phyloP scores from a whole-genome alignment of 2,113 vertebrate species.

The Lethenteron reissneri region DNA sequence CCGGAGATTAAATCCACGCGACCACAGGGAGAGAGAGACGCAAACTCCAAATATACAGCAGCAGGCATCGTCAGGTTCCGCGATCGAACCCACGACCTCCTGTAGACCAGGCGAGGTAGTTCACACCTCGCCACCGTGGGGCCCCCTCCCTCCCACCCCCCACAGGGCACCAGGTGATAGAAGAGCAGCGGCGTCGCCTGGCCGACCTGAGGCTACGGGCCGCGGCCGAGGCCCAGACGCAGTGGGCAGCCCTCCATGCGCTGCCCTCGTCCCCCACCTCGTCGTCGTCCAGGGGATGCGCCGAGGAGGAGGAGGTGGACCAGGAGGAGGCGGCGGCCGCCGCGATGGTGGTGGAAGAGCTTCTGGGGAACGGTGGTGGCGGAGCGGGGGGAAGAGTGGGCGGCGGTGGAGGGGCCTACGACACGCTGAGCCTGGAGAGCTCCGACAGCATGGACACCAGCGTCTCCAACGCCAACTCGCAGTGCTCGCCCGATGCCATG shows the following conservation, averaged over 20 bases:
- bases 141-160: not conserved
- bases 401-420: conserved; percentile 31
- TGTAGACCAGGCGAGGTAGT: not conserved
- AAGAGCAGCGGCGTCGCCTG: conserved; percentile 64
- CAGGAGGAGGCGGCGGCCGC: no score
- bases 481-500: conserved; percentile 48
- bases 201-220: conserved; percentile 80
- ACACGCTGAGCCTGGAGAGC: conserved; percentile 90
- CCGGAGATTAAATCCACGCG: no score
- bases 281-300: conserved; percentile 31
- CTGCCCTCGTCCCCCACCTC: conserved; percentile 26
- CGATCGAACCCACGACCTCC: not conserved
- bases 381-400: not conserved
- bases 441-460: conserved; percentile 94
- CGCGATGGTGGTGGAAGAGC: no score
- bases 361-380: no score
- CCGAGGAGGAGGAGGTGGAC: no score
- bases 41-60: no score
- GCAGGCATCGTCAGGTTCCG: no score
- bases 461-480: conserved; percentile 59
- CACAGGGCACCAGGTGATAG: conserved; percentile 77
- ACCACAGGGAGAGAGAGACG: no score
- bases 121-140: not conserved
- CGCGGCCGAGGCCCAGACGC: conserved; percentile 60
- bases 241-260: conserved; percentile 47